Evolutionary conservation across 1,140 invertebrate species (phyloP).

Genomic region (Ceratosolen solmsi): DNA sequence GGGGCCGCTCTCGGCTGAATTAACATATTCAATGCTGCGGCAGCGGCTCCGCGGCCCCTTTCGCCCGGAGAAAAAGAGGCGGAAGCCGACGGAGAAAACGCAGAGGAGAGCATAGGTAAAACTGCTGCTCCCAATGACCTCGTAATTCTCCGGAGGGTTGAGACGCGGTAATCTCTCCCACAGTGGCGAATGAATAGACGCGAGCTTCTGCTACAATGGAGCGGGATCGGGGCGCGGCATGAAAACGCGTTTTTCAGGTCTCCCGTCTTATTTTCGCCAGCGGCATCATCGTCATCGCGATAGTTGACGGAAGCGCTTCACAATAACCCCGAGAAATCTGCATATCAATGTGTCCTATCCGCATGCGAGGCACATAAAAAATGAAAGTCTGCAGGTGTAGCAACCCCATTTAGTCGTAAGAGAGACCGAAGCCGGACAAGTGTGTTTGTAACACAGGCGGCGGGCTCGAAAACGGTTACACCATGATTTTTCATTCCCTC

Average conservation of each 20-base stretch:
- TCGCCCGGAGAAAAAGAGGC: constrained; percentile 9
- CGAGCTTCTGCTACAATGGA: background rate
- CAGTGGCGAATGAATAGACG: constrained; percentile 38
- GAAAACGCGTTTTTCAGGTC: constrained; percentile 31
- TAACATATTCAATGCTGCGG: constrained; percentile 41
- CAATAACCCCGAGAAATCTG: constrained; percentile 58
- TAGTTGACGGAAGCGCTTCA: background rate
- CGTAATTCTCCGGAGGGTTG: constrained; percentile 37
- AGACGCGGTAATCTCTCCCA: constrained; percentile 45
- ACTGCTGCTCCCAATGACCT: constrained; percentile 37
- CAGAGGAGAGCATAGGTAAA: constrained; percentile 7
- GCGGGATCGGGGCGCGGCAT: background rate
- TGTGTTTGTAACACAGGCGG: constrained; percentile 56
- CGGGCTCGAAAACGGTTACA: constrained; percentile 68
- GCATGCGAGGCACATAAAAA: background rate
- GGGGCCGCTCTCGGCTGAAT: constrained; percentile 30
- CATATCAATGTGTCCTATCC: constrained; percentile 67
- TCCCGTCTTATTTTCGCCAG: constrained; percentile 41
- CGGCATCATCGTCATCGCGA: constrained; percentile 23
- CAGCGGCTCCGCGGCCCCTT: background rate
- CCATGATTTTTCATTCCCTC: constrained; percentile 64
- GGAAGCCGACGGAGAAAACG: constrained; percentile 6
- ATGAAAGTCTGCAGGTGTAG: constrained; percentile 68
- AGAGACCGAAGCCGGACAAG: constrained; percentile 67
- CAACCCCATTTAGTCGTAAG: constrained; percentile 60